Conservation (phyloP, 2,797 vertebrate genomes). For the Eurystomus glaucurus region DNA sequence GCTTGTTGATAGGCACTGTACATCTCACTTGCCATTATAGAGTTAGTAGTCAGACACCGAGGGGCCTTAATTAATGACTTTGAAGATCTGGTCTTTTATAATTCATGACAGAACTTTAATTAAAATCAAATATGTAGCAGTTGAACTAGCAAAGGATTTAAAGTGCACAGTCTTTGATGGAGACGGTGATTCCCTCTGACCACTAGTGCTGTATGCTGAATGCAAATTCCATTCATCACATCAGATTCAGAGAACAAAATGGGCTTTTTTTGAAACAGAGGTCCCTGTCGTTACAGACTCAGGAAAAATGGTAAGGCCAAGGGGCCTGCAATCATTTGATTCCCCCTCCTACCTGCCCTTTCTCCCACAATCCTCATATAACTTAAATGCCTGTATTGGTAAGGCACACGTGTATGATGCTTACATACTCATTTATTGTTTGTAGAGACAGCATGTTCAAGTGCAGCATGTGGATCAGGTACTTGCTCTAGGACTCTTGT, state of each 20-base stretch:
- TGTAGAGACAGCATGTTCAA: background rate
- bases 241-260: background rate
- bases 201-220: slow-evolving; percentile 7
- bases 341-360: background rate
- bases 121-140: slow-evolving; percentile 69
- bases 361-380: background rate
- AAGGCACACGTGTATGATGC: background rate
- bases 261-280: background rate
- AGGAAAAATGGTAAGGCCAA: background rate
- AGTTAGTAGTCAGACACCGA: slow-evolving; percentile 33
- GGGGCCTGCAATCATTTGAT: background rate
- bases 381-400: background rate
- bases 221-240: slow-evolving; percentile 53
- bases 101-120: slow-evolving; percentile 78
- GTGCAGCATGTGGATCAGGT: background rate
- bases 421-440: background rate
- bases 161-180: slow-evolving; percentile 49
- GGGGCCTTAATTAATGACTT: slow-evolving; percentile 75
- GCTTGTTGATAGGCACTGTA: slow-evolving; percentile 11
- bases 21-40: slow-evolving; percentile 52
- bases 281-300: background rate
- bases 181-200: slow-evolving; percentile 68
- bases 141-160: slow-evolving; percentile 75
- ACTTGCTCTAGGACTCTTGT: background rate
- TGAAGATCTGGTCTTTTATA: slow-evolving; percentile 75